Base-by-base conservation (phyloP, 2,797 vertebrate species). In the Pitangus sulphuratus region DNA sequence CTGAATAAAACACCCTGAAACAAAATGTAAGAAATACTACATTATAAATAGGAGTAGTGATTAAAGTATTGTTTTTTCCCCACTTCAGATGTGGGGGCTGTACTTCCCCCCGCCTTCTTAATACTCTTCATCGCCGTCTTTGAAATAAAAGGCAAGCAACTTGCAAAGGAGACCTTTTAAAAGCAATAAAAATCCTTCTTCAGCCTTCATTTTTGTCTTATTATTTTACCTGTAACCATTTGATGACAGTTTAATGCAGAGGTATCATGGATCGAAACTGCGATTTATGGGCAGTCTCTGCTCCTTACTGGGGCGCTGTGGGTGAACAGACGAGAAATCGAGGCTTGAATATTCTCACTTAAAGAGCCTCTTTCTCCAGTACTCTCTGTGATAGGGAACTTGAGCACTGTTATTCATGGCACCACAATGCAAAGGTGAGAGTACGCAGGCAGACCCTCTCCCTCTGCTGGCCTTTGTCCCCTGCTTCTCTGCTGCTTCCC, bases 21-120 rank as follows among this genome's bases (percentile, higher is more conserved):
- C 74, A 91, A 96, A 98, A 97, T 80, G 90, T 92, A 95, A 95
- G 91, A 95, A 97, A 96, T 87, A 98, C 97, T 97, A 96, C 76
- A 72, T 97, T 97, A 93, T 96, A 98, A 98, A 97, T 96, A 98
- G 90, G 91, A 91, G 39, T 83, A 86, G 87, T 96, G 97, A 98
- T 97, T 97, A 97, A 97, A 97, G 88, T 93, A 95, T 96, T 98
- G 97, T 87, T 97, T 97, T 74, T 75, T 93, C 72, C 90, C 81
- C 77, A 84, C 90, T 97, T 95, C 92, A 94, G 61, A 84, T 65
- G 74, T 71, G 90, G 82, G 33, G 39, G 20, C 3, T 90, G 16
- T 87, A 77, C 92, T 97, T 88, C 70, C 58, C 53, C 31, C 83
- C 1, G 0, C 93, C 83, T 96, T 82, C 72, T 87, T 81, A 92